Conservation (phyloP, 2,888 invertebrate species). For the Drosophila kuntzei region DNA sequence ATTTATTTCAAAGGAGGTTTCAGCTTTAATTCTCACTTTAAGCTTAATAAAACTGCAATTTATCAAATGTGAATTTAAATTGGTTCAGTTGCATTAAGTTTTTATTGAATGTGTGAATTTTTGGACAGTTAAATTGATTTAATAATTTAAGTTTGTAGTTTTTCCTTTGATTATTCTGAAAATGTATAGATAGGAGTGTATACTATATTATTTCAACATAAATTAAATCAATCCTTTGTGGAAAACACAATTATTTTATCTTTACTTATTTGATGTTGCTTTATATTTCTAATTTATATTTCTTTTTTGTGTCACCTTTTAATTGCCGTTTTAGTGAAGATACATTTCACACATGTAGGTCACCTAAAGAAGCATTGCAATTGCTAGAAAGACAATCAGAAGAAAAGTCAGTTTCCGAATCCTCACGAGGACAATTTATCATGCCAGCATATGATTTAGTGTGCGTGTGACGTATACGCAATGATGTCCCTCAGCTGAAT, state of each 20-base stretch:
- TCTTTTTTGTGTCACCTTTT: neutral
- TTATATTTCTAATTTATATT: no score
- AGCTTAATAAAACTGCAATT: neutral
- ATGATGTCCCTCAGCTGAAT: slow-evolving; percentile 31
- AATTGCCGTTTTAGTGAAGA: neutral
- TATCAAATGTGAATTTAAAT: neutral
- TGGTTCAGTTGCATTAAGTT: neutral
- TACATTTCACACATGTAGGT: slow-evolving; percentile 9
- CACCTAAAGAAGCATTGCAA: slow-evolving; percentile 10
- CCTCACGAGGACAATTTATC: slow-evolving; percentile 48
- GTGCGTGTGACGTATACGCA: slow-evolving; percentile 51
- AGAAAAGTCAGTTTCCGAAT: slow-evolving; percentile 2
- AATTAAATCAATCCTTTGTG: neutral
- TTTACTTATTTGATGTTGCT: no score
- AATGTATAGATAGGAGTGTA: neutral
- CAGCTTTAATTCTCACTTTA: slow-evolving; percentile 3
- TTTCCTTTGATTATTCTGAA: neutral
- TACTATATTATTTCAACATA: no score
- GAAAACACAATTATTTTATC: neutral
- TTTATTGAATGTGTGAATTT: neutral
- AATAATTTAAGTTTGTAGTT: neutral
- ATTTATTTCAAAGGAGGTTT: slow-evolving; percentile 52
- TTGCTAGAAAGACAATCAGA: slow-evolving; percentile 29
- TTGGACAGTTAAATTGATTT: neutral
- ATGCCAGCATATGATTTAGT: slow-evolving; percentile 56